Evolutionary conservation across 2,113 vertebrate species (phyloP).

Genomic region (Corydoras sp.): DNA sequence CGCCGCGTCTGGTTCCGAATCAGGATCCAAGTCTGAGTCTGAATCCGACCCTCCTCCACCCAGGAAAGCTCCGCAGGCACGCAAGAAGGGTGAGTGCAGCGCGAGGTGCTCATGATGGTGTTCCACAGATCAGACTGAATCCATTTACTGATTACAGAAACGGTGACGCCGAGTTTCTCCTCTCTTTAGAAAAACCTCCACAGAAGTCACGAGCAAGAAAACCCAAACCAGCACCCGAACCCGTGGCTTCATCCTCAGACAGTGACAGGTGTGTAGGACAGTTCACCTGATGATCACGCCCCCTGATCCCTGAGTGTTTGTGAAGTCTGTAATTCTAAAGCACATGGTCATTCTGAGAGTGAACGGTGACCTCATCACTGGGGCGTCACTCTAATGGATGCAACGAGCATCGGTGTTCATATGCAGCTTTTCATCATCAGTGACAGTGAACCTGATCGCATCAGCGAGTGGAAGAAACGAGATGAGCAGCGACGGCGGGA

Average conservation of each 20-base stretch:
- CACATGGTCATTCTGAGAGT: too few species aligned
- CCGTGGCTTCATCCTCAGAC: conserved; percentile 71
- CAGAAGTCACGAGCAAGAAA: conserved; percentile 83
- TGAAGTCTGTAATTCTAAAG: too few species aligned
- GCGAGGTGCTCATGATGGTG: neutral
- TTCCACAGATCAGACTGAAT: too few species aligned
- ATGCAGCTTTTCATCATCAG: conserved; percentile 51
- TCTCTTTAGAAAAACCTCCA: conserved; percentile 71
- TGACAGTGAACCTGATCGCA: conserved; percentile 82
- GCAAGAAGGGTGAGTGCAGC: conserved; percentile 77
- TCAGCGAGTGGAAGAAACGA: conserved; percentile 92
- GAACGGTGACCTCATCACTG: too few species aligned
- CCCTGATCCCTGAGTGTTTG: too few species aligned
- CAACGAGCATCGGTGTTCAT: too few species aligned
- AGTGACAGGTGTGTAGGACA: conserved; percentile 77
- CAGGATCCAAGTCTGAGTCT: conserved; percentile 74
- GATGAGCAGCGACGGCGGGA: conserved; percentile 84
- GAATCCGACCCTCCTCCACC: conserved; percentile 79
- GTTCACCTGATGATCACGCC: neutral
- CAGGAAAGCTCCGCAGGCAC: conserved; percentile 70
- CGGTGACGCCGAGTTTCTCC: neutral
- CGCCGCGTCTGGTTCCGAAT: conserved; percentile 67
- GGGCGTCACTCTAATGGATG: neutral
- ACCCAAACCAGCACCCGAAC: conserved; percentile 70
- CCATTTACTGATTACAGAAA: too few species aligned